These are phyloP conservation scores for Oncorhynchus masou DNA, from an alignment of 2,113 vertebrate genomes.

Conservation along the genomic window DNA sequence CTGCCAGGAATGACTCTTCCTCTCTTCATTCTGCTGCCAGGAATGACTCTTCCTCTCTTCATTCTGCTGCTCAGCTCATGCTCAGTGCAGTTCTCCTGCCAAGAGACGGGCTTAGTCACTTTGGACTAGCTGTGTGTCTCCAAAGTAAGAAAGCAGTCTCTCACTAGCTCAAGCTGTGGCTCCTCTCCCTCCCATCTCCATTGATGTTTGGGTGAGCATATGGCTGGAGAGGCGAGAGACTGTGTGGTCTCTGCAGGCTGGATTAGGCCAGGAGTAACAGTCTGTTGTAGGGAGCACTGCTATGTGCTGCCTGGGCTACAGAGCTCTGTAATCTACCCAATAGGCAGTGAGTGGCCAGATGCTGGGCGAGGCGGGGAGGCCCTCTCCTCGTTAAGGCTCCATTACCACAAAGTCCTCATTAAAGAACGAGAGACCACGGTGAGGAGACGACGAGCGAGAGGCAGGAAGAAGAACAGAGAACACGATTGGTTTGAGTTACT, in stretches of 20 bases:
- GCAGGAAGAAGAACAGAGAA: background rate
- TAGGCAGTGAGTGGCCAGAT: constrained; percentile 65
- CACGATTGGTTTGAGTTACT: background rate
- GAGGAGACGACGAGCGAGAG: constrained; percentile 16
- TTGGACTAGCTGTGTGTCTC: constrained; percentile 3
- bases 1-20: constrained; percentile 44
- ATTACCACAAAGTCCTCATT: constrained; percentile 67
- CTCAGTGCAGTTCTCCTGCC: background rate
- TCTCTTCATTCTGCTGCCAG: constrained; percentile 44
- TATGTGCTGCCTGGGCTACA: constrained; percentile 44
- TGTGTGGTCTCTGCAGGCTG: constrained; percentile 64
- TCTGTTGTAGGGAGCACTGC: constrained; percentile 65
- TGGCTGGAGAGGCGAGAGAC: constrained; percentile 63
- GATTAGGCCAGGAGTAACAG: constrained; percentile 69
- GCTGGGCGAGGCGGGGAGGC: constrained; percentile 69
- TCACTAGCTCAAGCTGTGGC: constrained; percentile 42
- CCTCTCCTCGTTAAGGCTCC: constrained; percentile 67
- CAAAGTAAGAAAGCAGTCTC: constrained; percentile 42
- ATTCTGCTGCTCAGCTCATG: constrained; percentile 32
- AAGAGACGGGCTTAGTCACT: constrained; percentile 26
- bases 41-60: constrained; percentile 48
- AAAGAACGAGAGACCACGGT: constrained; percentile 55
- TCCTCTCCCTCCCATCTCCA: constrained; percentile 51
- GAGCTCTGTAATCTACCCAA: constrained; percentile 61
- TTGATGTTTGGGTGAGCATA: constrained; percentile 72